Percentiles rank a stretch among this genome's conserved stretches.
Conservation (phyloP, 2,888 invertebrate species). For the Leptura quadrifasciata region DNA sequence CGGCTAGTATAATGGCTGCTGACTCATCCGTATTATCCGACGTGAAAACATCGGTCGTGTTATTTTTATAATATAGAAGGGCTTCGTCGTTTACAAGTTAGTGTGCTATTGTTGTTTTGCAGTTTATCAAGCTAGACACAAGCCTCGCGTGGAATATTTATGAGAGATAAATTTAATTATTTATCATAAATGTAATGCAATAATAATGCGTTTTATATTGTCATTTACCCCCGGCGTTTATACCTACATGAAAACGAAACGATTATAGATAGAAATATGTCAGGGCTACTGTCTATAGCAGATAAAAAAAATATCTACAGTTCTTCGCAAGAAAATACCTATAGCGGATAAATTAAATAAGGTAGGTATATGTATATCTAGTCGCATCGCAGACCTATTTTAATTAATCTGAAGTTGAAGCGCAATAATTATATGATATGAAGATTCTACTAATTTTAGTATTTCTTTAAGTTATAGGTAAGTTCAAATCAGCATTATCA, state of each 20-base stretch:
- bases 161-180: constrained; percentile 41
- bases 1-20: constrained; percentile 67
- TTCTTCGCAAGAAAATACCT: too few relatives aligned
- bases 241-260: not conserved
- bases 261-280: constrained; percentile 11
- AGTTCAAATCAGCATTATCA: too few relatives aligned
- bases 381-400: too few relatives aligned
- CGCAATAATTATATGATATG: too few relatives aligned
- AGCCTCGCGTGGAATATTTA: constrained; percentile 45
- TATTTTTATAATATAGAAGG: constrained; percentile 53
- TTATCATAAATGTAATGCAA: constrained; percentile 33
- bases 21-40: constrained; percentile 71
- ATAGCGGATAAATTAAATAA: too few relatives aligned
- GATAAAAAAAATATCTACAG: too few relatives aligned
- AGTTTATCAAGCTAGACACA: constrained; percentile 34
- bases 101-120: constrained; percentile 27
- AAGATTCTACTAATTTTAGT: too few relatives aligned
- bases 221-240: constrained; percentile 27
- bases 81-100: not conserved
- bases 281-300: not conserved
- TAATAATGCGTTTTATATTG: constrained; percentile 29
- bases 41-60: constrained; percentile 66
- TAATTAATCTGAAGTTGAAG: too few relatives aligned
- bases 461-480: too few relatives aligned
- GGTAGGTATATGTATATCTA: too few relatives aligned